Percentiles rank a stretch among this genome's conserved stretches.
Evolutionary conservation across 2,888 invertebrate species (phyloP).

Genomic region (Nezara viridula): DNA sequence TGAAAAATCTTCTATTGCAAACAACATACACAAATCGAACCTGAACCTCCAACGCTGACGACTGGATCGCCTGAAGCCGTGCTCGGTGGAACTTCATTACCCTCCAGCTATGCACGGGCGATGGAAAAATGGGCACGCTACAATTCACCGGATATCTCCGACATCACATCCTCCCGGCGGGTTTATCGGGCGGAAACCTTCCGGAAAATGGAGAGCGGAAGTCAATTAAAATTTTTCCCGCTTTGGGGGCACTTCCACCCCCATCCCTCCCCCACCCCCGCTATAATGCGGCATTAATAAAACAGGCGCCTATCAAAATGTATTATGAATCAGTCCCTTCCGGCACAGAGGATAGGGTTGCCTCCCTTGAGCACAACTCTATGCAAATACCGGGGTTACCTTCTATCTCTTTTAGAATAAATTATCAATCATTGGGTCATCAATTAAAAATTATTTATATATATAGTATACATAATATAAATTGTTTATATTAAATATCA

Average conservation of each 20-base stretch:
- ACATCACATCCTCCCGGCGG: conserved; percentile 12
- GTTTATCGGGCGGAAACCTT: conserved; percentile 46
- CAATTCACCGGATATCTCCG: conserved; percentile 26
- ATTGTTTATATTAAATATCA: too few relatives aligned
- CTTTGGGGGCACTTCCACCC: not conserved
- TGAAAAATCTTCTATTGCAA: too few relatives aligned
- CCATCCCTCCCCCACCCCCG: not conserved
- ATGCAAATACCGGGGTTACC: not conserved
- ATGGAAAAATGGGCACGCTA: not conserved
- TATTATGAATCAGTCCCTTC: conserved; percentile 4
- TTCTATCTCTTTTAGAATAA: not conserved
- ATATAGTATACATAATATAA: too few relatives aligned
- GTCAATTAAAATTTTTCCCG: conserved; percentile 51
- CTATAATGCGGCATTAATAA: conserved; percentile 36
- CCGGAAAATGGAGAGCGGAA: conserved; percentile 51
- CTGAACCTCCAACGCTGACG: not conserved
- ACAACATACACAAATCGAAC: too few relatives aligned
- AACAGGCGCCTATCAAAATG: conserved; percentile 28
- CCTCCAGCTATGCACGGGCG: not conserved
- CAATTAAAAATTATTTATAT: not conserved
- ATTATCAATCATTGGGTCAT: not conserved
- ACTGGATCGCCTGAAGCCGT: not conserved
- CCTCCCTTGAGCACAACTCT: not conserved
- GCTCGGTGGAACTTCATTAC: not conserved
- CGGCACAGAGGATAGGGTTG: not conserved